A percentile compares a stretch with the other conserved stretches of the same genome.
Evolutionary conservation across 2,888 invertebrate species (phyloP).

Genomic region (Globia sparganii): DNA sequence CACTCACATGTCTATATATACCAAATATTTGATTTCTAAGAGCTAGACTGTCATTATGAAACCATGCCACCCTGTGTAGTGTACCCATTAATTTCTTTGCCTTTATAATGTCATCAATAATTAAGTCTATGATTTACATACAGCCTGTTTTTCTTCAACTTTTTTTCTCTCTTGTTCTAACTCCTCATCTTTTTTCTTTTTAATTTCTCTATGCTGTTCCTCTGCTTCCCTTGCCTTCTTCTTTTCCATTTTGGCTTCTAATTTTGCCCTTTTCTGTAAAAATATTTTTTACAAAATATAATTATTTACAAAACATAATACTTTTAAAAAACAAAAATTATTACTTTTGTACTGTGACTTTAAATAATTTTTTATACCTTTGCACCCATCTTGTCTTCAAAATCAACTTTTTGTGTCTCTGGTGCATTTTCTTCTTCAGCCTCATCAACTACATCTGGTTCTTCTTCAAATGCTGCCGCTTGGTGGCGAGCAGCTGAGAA

Average conservation of each 20-base stretch:
- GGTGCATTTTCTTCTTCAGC: constrained; percentile 84
- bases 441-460: constrained; percentile 88
- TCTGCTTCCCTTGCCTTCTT: constrained; percentile 95
- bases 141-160: constrained; percentile 92
- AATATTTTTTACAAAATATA: not conserved
- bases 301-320: too few species aligned
- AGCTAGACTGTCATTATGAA: not conserved
- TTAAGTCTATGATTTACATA: constrained; percentile 52
- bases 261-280: constrained; percentile 95
- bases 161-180: constrained; percentile 94
- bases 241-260: constrained; percentile 98
- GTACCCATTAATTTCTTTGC: not conserved
- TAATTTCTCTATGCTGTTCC: constrained; percentile 94
- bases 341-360: not conserved
- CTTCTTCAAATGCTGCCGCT: constrained; percentile 85
- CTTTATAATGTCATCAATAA: not conserved
- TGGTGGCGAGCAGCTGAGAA: constrained; percentile 84
- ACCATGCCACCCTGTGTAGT: not conserved
- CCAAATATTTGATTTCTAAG: not conserved
- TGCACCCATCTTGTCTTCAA: constrained; percentile 96
- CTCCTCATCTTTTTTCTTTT: constrained; percentile 93
- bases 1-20: too few species aligned
- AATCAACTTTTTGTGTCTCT: constrained; percentile 79
- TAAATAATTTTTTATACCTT: constrained; percentile 88
- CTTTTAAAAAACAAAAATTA: too few species aligned